Conservation (phyloP, 2,888 invertebrate genomes). For the Rotaria sp. region DNA sequence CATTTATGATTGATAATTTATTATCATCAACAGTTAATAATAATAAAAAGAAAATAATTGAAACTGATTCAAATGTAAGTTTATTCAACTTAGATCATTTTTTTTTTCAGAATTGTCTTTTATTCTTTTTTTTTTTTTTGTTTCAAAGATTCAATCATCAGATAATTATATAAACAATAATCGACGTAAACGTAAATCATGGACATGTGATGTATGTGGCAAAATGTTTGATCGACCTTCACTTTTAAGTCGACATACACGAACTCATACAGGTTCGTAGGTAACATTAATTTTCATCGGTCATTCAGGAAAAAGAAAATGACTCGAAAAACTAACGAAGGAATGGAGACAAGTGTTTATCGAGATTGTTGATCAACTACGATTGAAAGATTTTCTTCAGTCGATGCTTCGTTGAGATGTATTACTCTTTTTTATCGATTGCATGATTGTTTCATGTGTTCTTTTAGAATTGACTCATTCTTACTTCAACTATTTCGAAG, state of each 20-base stretch:
- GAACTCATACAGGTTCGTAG: constrained; percentile 72
- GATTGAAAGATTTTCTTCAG: too few relatives aligned
- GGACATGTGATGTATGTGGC: constrained; percentile 75
- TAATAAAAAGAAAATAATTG: not conserved
- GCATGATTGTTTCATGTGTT: too few relatives aligned
- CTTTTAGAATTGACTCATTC: too few relatives aligned
- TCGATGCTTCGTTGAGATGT: too few relatives aligned
- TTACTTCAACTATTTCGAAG: too few relatives aligned
- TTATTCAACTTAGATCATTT: not conserved
- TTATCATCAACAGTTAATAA: not conserved
- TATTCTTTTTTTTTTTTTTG: not conserved
- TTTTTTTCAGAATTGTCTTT: too few relatives aligned
- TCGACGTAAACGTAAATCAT: constrained; percentile 34
- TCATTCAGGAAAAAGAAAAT: too few relatives aligned
- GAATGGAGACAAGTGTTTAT: too few relatives aligned
- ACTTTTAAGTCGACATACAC: constrained; percentile 81
- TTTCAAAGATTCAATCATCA: not conserved
- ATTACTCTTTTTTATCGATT: too few relatives aligned
- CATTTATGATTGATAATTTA: constrained; percentile 30
- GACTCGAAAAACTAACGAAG: too few relatives aligned
- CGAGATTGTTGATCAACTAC: too few relatives aligned
- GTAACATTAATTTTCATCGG: too few relatives aligned
- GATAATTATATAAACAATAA: not conserved
- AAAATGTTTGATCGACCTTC: constrained; percentile 92
- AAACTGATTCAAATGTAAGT: not conserved